These are phyloP conservation scores for Cheilosia impressa DNA, from an alignment of 2,888 invertebrate genomes.

Conservation along the genomic window DNA sequence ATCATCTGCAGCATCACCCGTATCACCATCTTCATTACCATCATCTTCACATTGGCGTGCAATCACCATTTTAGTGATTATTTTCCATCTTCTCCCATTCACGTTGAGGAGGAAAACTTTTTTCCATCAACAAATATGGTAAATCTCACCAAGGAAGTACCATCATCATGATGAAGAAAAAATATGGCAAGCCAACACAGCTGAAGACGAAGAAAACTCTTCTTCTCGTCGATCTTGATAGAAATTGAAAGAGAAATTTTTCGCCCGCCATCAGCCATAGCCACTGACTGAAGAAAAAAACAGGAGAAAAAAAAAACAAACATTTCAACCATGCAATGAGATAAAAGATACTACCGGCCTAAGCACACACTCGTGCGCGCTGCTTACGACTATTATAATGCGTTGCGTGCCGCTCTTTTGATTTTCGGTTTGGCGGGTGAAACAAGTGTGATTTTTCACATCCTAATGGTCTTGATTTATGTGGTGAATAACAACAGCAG, in stretches of 20 bases:
- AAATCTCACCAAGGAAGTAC: conserved; percentile 44
- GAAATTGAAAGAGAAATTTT: conserved; percentile 74
- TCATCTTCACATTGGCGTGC: conserved; percentile 61
- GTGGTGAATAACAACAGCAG: conserved; percentile 45
- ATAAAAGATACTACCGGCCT: conserved; percentile 35
- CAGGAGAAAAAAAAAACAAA: background rate
- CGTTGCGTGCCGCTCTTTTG: conserved; percentile 68
- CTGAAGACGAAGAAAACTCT: conserved; percentile 9
- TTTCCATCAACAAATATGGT: conserved; percentile 21
- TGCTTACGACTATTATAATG: background rate
- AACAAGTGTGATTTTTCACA: conserved; percentile 54
- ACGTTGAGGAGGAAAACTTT: conserved; percentile 30
- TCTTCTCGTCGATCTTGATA: conserved; percentile 64
- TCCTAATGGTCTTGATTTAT: conserved; percentile 68
- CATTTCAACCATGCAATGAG: conserved; percentile 33
- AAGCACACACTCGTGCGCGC: conserved; percentile 41
- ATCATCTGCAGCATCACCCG: conserved; percentile 47
- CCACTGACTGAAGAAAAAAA: conserved; percentile 8
- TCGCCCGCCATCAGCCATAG: conserved; percentile 54
- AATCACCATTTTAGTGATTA: conserved; percentile 59
- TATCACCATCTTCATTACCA: conserved; percentile 66
- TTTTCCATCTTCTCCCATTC: background rate
- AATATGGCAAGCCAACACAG: conserved; percentile 11
- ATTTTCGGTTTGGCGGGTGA: conserved; percentile 34
- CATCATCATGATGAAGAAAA: conserved; percentile 46